These are phyloP conservation scores for Leucophenga maculata DNA, from an alignment of 2,888 invertebrate genomes.

Conservation along the genomic window DNA sequence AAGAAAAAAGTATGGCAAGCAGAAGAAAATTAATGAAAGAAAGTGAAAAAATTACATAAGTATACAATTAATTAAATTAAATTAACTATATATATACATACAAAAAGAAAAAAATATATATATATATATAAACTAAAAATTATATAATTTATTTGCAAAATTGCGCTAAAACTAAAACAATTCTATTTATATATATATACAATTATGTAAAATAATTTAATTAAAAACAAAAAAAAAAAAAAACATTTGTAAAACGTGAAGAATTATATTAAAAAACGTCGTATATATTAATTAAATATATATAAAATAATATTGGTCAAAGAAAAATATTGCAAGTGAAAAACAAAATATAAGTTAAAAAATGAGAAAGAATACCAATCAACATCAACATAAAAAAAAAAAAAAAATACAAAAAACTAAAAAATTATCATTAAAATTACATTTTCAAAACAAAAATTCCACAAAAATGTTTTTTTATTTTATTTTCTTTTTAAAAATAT, in stretches of 20 bases:
- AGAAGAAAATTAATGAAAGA: too few relatives aligned
- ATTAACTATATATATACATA: constrained; percentile 25
- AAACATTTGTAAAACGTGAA: constrained; percentile 24
- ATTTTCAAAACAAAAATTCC: constrained; percentile 21
- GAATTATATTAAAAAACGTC: not conserved
- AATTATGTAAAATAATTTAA: constrained; percentile 22
- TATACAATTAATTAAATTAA: constrained; percentile 66
- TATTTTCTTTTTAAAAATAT: not conserved
- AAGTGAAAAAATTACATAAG: constrained; percentile 53
- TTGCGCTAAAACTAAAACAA: not conserved
- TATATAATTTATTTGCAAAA: constrained; percentile 19
- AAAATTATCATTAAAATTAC: constrained; percentile 31
- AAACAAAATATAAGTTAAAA: not conserved
- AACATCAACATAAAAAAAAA: constrained; percentile 21
- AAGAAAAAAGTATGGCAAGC: not conserved
- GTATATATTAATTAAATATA: not conserved
- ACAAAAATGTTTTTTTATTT: constrained; percentile 9
- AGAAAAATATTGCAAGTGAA: constrained; percentile 1
- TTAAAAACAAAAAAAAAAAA: not conserved
- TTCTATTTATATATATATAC: constrained; percentile 26
- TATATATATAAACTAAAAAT: constrained; percentile 22
- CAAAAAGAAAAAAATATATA: not conserved
- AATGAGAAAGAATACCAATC: constrained; percentile 30
- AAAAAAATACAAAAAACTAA: not conserved
- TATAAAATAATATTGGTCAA: not conserved